phyloP scores from a whole-genome alignment of 1,140 invertebrate genomes.

The Zaprionus taronus region DNA sequence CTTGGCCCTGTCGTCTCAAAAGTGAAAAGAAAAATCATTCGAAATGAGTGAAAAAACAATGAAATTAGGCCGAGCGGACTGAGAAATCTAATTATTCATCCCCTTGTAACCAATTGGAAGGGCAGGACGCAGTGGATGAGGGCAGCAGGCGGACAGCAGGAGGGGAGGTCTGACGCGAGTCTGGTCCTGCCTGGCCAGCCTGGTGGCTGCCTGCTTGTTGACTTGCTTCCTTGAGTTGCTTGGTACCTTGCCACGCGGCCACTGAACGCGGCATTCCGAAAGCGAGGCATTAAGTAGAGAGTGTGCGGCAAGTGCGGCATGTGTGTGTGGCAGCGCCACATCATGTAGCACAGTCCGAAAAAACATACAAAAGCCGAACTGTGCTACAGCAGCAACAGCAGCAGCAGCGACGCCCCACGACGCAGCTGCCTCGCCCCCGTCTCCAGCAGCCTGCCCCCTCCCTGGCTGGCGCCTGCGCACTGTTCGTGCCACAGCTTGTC shows the following conservation, averaged over 20 bases:
- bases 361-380: background rate
- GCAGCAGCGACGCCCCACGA: constrained; percentile 12
- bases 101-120: constrained; percentile 51
- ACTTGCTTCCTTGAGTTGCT: background rate
- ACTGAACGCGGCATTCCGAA: constrained; percentile 72
- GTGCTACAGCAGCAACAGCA: background rate
- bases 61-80: constrained; percentile 76
- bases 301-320: constrained; percentile 5
- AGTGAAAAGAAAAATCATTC: constrained; percentile 70
- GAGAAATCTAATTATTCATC: constrained; percentile 84
- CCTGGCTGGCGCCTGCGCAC: background rate
- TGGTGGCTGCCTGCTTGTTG: constrained; percentile 32
- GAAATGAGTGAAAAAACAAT: constrained; percentile 82
- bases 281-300: constrained; percentile 66
- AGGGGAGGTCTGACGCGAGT: background rate
- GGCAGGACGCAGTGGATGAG: too few relatives aligned
- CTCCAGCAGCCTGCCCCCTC: too few relatives aligned
- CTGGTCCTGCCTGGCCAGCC: background rate
- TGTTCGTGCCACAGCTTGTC: constrained; percentile 30
- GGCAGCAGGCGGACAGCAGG: background rate
- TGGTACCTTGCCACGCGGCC: constrained; percentile 49
- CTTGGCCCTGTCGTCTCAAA: constrained; percentile 20
- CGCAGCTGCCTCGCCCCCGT: background rate
- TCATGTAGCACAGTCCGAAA: background rate
- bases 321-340: constrained; percentile 13